These are phyloP conservation scores for Sphaerophoria rueppellii DNA, from an alignment of 2,888 invertebrate genomes.

Conservation along the genomic window DNA sequence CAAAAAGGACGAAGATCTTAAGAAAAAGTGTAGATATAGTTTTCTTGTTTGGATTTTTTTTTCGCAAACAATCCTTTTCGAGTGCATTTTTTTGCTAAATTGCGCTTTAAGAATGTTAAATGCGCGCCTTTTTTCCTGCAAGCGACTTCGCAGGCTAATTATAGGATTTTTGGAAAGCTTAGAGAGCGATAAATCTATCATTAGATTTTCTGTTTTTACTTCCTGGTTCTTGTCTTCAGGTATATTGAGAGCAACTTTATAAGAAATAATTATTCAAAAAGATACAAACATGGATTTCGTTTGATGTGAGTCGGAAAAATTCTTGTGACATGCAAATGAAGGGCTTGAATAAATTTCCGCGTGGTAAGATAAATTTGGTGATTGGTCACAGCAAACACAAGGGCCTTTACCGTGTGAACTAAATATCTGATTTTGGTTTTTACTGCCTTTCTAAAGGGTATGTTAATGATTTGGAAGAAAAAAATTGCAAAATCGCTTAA, in stretches of 20 bases:
- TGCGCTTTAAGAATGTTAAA: not conserved
- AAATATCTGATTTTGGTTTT: not conserved
- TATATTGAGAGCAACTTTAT: not conserved
- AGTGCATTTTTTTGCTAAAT: slow-evolving; percentile 20
- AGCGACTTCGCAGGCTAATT: not conserved
- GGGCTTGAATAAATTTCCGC: slow-evolving; percentile 29
- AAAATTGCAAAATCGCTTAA: not conserved
- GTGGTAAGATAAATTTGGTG: not conserved
- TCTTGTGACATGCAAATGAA: slow-evolving; percentile 34
- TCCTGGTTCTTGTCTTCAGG: slow-evolving; percentile 14
- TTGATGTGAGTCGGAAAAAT: not conserved
- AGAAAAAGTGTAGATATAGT: not conserved
- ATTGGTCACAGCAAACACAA: not conserved
- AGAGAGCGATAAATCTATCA: not conserved
- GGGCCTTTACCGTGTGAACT: slow-evolving; percentile 16
- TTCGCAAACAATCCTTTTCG: slow-evolving; percentile 1
- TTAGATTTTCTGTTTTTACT: not conserved
- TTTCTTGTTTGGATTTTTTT: slow-evolving; percentile 17
- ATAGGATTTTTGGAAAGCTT: not conserved
- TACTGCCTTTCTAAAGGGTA: not conserved
- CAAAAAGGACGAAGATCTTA: slow-evolving; percentile 18
- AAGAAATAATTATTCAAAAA: not conserved
- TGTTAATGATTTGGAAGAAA: not conserved
- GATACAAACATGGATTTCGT: not conserved
- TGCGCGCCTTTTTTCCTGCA: slow-evolving; percentile 16